phyloP scores from a whole-genome alignment of 2,888 invertebrate genomes.

The Ochropleura leucogaster region DNA sequence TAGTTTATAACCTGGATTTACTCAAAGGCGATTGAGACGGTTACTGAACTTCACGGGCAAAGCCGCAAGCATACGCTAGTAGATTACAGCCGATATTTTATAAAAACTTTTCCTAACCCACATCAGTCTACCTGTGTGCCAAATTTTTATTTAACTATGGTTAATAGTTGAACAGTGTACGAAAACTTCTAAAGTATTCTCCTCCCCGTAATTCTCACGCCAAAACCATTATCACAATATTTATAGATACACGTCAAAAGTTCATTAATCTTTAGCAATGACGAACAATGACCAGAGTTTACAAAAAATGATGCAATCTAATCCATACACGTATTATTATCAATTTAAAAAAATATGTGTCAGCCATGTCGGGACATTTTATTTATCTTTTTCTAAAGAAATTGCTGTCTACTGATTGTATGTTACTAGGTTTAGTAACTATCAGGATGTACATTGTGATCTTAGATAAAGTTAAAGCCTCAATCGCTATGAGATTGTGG shows the following conservation, averaged over 20 bases:
- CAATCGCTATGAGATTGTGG: neutral
- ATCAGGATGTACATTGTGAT: conserved; percentile 7
- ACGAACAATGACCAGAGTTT: conserved; percentile 4
- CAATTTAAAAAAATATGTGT: neutral
- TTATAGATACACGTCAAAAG: conserved; percentile 21
- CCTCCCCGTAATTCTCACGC: neutral
- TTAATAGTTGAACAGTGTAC: neutral
- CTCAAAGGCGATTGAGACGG: too few species aligned
- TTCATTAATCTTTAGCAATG: conserved; percentile 20
- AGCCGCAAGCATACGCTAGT: too few species aligned
- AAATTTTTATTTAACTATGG: neutral
- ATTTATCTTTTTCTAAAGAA: neutral
- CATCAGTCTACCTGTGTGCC: too few species aligned
- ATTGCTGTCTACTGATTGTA: conserved; percentile 8
- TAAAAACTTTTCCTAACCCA: too few species aligned
- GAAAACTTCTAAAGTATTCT: neutral
- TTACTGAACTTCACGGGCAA: too few species aligned
- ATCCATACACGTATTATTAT: neutral
- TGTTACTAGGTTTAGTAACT: conserved; percentile 3
- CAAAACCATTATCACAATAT: conserved; percentile 14
- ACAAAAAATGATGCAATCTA: conserved; percentile 25
- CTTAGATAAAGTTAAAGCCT: neutral
- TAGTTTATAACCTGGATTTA: too few species aligned
- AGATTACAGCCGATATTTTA: too few species aligned
- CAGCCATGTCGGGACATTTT: neutral